These are phyloP conservation scores for Darevskia nairensis DNA, from an alignment of 2,797 vertebrate species.

Conservation along the genomic window DNA sequence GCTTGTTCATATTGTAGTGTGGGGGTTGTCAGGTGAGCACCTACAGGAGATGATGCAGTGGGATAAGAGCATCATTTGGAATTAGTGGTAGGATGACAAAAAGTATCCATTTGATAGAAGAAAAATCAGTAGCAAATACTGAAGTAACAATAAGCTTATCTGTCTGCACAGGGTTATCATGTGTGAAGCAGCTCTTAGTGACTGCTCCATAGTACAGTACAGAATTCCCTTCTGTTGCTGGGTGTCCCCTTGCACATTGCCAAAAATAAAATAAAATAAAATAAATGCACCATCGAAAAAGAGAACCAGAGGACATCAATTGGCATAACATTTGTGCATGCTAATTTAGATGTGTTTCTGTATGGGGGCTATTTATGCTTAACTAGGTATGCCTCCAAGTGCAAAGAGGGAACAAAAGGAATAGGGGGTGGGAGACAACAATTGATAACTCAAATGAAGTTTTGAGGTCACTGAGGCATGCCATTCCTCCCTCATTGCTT, in stretches of 20 bases:
- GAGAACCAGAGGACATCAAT: too few species aligned
- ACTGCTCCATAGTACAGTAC: too few species aligned
- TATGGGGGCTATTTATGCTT: background rate
- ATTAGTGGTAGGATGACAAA: background rate
- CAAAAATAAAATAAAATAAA: too few species aligned
- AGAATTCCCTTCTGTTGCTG: too few species aligned
- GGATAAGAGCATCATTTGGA: background rate
- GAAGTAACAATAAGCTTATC: background rate
- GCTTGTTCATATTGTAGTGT: background rate
- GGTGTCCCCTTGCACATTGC: too few species aligned
- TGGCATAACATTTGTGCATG: too few species aligned
- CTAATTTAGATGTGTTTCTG: too few species aligned
- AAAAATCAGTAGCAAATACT: too few species aligned
- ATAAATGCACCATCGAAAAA: too few species aligned
- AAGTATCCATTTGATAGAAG: background rate
- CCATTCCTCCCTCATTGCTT: background rate
- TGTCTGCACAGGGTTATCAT: background rate
- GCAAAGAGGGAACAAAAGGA: background rate
- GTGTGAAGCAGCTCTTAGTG: too few species aligned
- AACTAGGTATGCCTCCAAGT: background rate
- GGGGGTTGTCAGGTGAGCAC: background rate
- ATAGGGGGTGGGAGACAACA: background rate
- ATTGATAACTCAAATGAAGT: background rate
- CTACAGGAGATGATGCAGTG: background rate
- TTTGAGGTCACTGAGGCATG: background rate